These are phyloP conservation scores for Merluccius polli DNA, from an alignment of 2,797 vertebrate species.

Conservation along the genomic window DNA sequence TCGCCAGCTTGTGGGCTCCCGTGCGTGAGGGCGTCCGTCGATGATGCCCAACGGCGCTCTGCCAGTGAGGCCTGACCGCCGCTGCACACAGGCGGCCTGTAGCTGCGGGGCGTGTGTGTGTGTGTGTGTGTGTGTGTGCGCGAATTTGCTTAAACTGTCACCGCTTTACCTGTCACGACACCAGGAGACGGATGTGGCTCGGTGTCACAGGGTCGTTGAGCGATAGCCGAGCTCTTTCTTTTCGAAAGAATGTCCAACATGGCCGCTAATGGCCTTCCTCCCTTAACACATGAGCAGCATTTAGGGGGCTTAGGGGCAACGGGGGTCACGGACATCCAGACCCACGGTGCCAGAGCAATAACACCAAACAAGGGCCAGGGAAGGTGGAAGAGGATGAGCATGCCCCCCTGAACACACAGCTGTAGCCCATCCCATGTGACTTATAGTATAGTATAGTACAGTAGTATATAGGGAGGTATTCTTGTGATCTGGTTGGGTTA, in stretches of 20 bases:
- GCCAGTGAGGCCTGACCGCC: not conserved
- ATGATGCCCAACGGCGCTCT: slow-evolving; percentile 47
- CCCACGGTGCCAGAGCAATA: slow-evolving; percentile 49
- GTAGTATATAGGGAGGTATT: not conserved
- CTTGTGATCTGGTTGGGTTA: not conserved
- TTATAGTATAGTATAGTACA: too few relatives aligned
- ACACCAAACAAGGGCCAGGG: slow-evolving; percentile 7
- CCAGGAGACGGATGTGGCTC: not conserved
- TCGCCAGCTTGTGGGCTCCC: slow-evolving; percentile 64
- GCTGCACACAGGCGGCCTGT: not conserved
- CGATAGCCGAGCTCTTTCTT: slow-evolving; percentile 39
- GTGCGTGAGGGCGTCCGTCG: slow-evolving; percentile 65
- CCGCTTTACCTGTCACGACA: slow-evolving; percentile 28
- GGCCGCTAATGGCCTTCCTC: slow-evolving; percentile 38
- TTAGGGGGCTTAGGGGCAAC: slow-evolving; percentile 19
- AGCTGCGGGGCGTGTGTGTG: not conserved
- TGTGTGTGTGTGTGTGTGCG: too few relatives aligned
- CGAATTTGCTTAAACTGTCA: slow-evolving; percentile 23
- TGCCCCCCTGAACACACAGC: not conserved
- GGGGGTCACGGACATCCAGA: slow-evolving; percentile 35
- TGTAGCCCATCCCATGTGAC: not conserved
- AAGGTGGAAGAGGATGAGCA: slow-evolving; percentile 38
- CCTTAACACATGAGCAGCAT: slow-evolving; percentile 20
- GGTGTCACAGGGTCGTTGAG: not conserved
- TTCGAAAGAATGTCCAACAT: slow-evolving; percentile 60